These are phyloP conservation scores for Anarhynchus alexandrinus DNA, from an alignment of 2,113 vertebrate genomes.

Conservation along the genomic window DNA sequence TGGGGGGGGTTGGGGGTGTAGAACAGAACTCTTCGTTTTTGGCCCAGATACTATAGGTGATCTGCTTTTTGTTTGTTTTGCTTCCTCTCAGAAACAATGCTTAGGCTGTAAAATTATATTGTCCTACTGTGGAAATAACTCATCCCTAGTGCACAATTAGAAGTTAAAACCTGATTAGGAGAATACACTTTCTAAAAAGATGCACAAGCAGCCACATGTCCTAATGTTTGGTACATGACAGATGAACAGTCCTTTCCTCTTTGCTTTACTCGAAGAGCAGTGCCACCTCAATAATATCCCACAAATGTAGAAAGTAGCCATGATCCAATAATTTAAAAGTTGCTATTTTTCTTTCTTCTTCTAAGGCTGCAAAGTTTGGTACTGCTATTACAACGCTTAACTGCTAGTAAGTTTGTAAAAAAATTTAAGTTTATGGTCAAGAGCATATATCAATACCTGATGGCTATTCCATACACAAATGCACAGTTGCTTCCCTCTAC, in stretches of 20 bases:
- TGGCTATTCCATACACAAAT: background rate
- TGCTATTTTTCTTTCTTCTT: background rate
- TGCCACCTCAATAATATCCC: background rate
- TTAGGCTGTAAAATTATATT: background rate
- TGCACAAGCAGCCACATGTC: background rate
- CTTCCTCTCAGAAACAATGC: background rate
- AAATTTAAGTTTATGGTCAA: background rate
- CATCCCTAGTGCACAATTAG: background rate
- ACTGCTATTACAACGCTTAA: background rate
- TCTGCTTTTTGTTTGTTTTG: background rate
- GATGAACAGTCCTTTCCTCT: background rate
- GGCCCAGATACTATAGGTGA: background rate
- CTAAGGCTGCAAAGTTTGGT: background rate
- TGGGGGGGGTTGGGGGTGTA: accelerated
- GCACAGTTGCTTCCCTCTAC: background rate
- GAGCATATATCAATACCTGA: background rate
- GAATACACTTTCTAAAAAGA: background rate
- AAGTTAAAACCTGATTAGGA: background rate
- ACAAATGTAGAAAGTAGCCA: background rate
- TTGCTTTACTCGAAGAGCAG: background rate
- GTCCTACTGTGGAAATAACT: background rate
- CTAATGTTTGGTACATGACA: background rate
- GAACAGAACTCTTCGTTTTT: background rate
- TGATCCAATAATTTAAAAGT: background rate
- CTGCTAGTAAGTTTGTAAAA: background rate